Percentiles rank a stretch among this genome's conserved stretches.
Evolutionary conservation across 2,888 invertebrate genomes (phyloP).

Genomic region (Acleris cristana): DNA sequence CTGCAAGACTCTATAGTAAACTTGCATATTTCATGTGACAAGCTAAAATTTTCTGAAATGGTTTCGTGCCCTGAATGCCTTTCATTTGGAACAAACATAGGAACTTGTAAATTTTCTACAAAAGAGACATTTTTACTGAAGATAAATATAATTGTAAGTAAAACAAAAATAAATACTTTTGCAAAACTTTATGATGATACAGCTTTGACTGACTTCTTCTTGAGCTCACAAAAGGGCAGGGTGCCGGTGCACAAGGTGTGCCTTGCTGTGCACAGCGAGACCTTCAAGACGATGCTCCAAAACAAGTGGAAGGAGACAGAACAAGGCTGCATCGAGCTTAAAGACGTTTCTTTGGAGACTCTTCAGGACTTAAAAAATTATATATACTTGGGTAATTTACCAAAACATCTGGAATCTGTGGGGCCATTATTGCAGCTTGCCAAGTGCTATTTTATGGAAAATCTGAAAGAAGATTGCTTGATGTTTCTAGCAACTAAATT

Average conservation of each 20-base stretch:
- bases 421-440: not conserved
- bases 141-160: too few relatives aligned
- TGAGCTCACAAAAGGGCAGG: not conserved
- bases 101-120: too few relatives aligned
- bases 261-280: not conserved
- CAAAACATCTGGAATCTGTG: not conserved
- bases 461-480: not conserved
- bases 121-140: too few relatives aligned
- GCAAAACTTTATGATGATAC: not conserved
- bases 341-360: not conserved
- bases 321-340: not conserved
- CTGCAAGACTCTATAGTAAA: too few relatives aligned
- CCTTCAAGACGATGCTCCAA: not conserved
- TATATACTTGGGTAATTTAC: not conserved
- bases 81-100: too few relatives aligned
- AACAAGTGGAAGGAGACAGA: not conserved
- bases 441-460: not conserved
- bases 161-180: too few relatives aligned
- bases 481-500: not conserved
- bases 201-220: not conserved
- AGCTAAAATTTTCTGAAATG: too few relatives aligned
- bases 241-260: not conserved
- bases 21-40: too few relatives aligned
- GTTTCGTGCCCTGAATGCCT: too few relatives aligned
- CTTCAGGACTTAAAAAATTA: not conserved